phyloP scores from a whole-genome alignment of 1,140 invertebrate species.

The Holotrichia oblita region DNA sequence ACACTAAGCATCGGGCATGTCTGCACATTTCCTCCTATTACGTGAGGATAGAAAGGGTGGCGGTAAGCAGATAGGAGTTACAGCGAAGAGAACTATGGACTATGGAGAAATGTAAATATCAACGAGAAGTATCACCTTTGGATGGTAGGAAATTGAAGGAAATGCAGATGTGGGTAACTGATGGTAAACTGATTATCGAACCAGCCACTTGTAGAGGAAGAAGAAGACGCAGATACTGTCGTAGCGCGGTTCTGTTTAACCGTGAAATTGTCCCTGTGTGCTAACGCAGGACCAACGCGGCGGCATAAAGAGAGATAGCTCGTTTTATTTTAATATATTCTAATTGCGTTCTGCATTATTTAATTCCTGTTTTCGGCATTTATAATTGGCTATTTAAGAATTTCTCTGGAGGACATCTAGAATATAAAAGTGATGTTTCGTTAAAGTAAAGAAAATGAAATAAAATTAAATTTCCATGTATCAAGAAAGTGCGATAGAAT shows the following conservation, averaged over 20 bases:
- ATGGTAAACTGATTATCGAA: slow-evolving; percentile 49
- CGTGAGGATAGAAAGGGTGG: neutral
- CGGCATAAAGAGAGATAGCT: slow-evolving; percentile 5
- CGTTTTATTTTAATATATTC: slow-evolving; percentile 29
- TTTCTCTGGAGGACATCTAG: slow-evolving; percentile 3
- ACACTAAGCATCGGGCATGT: neutral
- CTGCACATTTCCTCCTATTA: neutral
- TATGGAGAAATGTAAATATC: slow-evolving; percentile 48
- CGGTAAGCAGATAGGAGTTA: neutral
- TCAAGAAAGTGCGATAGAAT: neutral
- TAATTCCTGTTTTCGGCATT: slow-evolving; percentile 35
- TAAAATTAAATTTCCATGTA: slow-evolving; percentile 19
- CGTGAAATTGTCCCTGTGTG: slow-evolving; percentile 25
- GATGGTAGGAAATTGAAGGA: slow-evolving; percentile 48
- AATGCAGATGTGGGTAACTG: slow-evolving; percentile 43
- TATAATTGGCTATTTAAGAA: slow-evolving; percentile 34
- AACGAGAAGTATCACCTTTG: slow-evolving; percentile 42
- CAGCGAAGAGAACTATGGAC: slow-evolving; percentile 21
- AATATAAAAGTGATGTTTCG: neutral
- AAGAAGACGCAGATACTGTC: slow-evolving; percentile 3
- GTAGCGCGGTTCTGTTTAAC: slow-evolving; percentile 26
- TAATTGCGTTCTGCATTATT: slow-evolving; percentile 35
- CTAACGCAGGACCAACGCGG: neutral
- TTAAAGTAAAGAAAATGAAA: neutral
- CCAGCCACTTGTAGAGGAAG: slow-evolving; percentile 36